These are phyloP conservation scores for Ostrea denselamellosa DNA, from an alignment of 1,140 invertebrate species.

Conservation along the genomic window DNA sequence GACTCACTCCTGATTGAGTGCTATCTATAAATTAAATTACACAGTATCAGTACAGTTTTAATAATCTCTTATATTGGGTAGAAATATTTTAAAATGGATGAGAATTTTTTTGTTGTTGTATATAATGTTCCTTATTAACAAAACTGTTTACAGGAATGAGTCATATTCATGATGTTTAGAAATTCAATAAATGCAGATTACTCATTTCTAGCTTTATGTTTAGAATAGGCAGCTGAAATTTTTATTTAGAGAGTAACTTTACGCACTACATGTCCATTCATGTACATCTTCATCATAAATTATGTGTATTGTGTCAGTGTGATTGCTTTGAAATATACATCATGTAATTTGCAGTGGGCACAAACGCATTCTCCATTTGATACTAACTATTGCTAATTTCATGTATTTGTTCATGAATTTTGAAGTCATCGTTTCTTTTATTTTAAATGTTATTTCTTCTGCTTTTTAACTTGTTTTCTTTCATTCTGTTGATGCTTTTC, in stretches of 20 bases:
- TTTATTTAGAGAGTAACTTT: neutral
- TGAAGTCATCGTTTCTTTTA: neutral
- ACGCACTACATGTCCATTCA: neutral
- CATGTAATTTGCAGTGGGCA: conserved; percentile 13
- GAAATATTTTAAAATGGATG: too few relatives aligned
- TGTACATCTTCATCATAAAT: neutral
- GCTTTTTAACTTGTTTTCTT: conserved; percentile 43
- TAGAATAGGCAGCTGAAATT: neutral
- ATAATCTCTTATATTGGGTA: too few relatives aligned
- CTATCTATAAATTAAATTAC: too few relatives aligned
- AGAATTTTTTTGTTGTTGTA: too few relatives aligned
- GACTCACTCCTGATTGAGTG: too few relatives aligned
- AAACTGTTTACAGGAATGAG: neutral
- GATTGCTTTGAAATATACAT: conserved; percentile 3
- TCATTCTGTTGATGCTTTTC: conserved; percentile 39
- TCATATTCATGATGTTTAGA: neutral
- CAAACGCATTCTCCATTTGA: neutral
- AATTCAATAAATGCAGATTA: neutral
- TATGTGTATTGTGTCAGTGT: neutral
- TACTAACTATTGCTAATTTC: neutral
- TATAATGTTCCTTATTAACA: too few relatives aligned
- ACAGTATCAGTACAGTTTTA: too few relatives aligned
- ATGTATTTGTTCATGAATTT: neutral
- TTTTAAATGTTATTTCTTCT: conserved; percentile 6
- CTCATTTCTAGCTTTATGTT: neutral